These are phyloP conservation scores for Furcifer pardalis DNA, from an alignment of 2,797 vertebrate genomes.

Conservation along the genomic window DNA sequence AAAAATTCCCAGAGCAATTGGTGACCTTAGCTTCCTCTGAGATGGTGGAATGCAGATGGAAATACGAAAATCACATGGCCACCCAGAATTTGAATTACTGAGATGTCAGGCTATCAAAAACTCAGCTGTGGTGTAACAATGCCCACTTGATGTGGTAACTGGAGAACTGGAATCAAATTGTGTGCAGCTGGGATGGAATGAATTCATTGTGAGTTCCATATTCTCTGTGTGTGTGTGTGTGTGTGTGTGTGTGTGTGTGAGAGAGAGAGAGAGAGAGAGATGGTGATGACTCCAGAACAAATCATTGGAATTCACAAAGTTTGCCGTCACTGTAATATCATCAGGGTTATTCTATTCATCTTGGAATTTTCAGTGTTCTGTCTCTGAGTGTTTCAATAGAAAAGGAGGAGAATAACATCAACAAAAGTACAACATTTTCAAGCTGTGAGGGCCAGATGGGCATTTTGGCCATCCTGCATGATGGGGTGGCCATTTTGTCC, in stretches of 20 bases:
- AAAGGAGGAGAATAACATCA: too few species aligned
- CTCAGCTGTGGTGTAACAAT: conserved; percentile 60
- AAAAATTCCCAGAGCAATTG: conserved; percentile 67
- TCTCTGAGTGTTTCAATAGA: too few species aligned
- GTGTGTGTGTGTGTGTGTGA: too few species aligned
- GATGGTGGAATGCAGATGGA: conserved; percentile 47
- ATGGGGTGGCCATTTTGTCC: too few species aligned
- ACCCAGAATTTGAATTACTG: conserved; percentile 59
- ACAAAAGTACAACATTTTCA: too few species aligned
- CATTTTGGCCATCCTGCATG: too few species aligned
- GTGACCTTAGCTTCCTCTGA: conserved; percentile 53
- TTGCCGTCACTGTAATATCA: too few species aligned
- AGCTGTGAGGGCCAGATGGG: too few species aligned
- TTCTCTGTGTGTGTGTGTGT: too few species aligned
- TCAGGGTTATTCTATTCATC: too few species aligned
- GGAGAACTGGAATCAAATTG: background rate
- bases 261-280: background rate
- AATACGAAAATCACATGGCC: conserved; percentile 65
- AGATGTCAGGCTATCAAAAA: conserved; percentile 64
- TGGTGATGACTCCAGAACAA: background rate
- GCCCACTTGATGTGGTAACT: conserved; percentile 62
- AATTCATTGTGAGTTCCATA: background rate
- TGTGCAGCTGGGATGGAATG: background rate
- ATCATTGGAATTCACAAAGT: too few species aligned
- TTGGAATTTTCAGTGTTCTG: too few species aligned